A percentile compares a stretch with the other conserved stretches of the same genome.
phyloP scores from a whole-genome alignment of 2,113 vertebrate genomes.

The Tor tambroides region DNA sequence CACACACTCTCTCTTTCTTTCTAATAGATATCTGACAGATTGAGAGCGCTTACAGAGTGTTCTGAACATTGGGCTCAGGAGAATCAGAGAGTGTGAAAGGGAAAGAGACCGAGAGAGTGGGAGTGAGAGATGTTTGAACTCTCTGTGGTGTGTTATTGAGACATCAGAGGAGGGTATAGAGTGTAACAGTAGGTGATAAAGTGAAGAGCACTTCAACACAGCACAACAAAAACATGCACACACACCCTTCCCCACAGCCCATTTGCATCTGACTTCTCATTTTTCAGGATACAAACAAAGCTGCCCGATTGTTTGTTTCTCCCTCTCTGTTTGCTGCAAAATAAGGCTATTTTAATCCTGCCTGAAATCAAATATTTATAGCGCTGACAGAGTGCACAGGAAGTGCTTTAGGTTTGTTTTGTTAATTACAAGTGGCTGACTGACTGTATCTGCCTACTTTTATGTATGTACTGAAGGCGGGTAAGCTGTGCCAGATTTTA shows the following conservation, averaged over 20 bases:
- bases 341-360: conserved; percentile 30
- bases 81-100: conserved; percentile 54
- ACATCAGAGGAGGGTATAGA: conserved; percentile 26
- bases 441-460: neutral
- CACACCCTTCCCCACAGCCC: conserved; percentile 1
- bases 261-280: conserved; percentile 14
- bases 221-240: conserved; percentile 21
- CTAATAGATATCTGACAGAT: conserved; percentile 69
- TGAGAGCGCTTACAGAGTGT: conserved; percentile 73
- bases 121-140: conserved; percentile 10
- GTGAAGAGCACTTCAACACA: conserved; percentile 21
- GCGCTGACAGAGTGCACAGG: neutral
- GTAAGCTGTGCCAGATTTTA: neutral
- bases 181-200: conserved; percentile 35
- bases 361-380: conserved; percentile 17
- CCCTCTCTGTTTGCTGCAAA: neutral
- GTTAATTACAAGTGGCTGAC: conserved; percentile 52
- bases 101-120: conserved; percentile 49
- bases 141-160: conserved; percentile 40
- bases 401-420: conserved; percentile 50
- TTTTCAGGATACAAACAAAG: neutral
- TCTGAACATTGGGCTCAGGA: conserved; percentile 69
- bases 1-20: neutral
- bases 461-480: neutral
- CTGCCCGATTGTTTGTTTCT: conserved; percentile 8